Conservation (phyloP, 1,140 invertebrate species). For the Phortica variegata region DNA sequence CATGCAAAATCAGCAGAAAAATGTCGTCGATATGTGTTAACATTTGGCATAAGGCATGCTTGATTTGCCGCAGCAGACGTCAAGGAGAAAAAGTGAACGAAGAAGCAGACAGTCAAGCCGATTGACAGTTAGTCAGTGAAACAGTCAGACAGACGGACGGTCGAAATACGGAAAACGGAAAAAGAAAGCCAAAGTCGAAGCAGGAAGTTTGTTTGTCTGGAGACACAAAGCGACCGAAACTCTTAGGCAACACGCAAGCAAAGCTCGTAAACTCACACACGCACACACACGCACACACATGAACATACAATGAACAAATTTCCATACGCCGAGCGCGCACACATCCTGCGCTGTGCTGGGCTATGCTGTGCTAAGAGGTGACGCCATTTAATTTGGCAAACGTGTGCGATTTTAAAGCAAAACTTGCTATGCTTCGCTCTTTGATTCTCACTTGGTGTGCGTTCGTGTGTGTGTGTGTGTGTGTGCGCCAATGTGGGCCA, state of each 20-base stretch:
- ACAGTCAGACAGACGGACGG: not conserved
- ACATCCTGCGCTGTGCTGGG: no score
- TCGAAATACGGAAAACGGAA: not conserved
- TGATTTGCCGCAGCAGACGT: not conserved
- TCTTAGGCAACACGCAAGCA: no score
- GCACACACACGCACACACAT: no score
- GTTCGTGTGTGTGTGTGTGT: no score
- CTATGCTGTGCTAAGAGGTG: slow-evolving; percentile 7
- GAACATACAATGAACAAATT: no score
- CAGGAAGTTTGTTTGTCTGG: no score
- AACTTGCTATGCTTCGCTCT: no score
- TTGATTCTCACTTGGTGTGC: no score
- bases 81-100: slow-evolving; percentile 25
- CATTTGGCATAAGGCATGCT: no score
- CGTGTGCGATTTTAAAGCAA: slow-evolving; percentile 49
- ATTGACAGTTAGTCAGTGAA: not conserved
- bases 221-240: not conserved
- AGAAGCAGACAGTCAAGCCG: not conserved
- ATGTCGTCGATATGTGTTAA: slow-evolving; percentile 20
- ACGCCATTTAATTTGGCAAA: slow-evolving; percentile 52
- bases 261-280: no score
- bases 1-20: slow-evolving; percentile 45
- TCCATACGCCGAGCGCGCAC: no score
- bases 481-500: no score
- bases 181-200: slow-evolving; percentile 17